phyloP scores from a whole-genome alignment of 2,113 vertebrate species.

The Eudyptes chrysolophus region DNA sequence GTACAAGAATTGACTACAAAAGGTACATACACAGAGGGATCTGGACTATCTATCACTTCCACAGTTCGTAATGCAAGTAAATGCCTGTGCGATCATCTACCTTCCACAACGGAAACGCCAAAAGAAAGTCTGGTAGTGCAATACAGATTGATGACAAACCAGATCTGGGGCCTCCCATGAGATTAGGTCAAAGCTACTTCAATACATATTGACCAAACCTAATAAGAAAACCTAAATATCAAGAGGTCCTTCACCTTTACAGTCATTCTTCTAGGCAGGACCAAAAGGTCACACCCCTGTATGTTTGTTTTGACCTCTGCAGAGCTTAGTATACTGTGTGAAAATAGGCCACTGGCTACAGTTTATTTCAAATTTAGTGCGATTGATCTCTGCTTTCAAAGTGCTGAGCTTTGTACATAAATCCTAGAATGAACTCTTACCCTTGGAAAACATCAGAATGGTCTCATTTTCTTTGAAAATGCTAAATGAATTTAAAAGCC shows the following conservation, averaged over 20 bases:
- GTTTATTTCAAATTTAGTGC: slow-evolving; percentile 50
- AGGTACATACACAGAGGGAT: not conserved
- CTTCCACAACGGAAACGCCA: not conserved
- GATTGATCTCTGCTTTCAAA: slow-evolving; percentile 66
- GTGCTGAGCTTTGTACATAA: slow-evolving; percentile 49
- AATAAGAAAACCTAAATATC: slow-evolving; percentile 67
- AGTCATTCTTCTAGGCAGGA: slow-evolving; percentile 3
- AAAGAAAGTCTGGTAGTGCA: not conserved
- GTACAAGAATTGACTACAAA: not conserved
- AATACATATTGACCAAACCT: slow-evolving; percentile 33
- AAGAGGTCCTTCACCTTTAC: slow-evolving; percentile 48
- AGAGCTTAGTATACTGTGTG: not conserved
- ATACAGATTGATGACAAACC: not conserved
- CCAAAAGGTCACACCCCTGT: slow-evolving; percentile 39
- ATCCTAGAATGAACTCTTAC: slow-evolving; percentile 54
- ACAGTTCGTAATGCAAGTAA: not conserved
- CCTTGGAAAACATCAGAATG: slow-evolving; percentile 27
- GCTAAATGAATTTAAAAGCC: slow-evolving; percentile 53
- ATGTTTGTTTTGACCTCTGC: slow-evolving; percentile 21
- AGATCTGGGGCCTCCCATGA: not conserved
- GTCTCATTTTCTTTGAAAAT: slow-evolving; percentile 47
- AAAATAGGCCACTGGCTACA: slow-evolving; percentile 3
- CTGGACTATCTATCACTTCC: not conserved
- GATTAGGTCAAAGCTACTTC: slow-evolving; percentile 34
- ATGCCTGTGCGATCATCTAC: not conserved